phyloP scores from a whole-genome alignment of 2,113 vertebrate species.

The Puntigrus tetrazona region DNA sequence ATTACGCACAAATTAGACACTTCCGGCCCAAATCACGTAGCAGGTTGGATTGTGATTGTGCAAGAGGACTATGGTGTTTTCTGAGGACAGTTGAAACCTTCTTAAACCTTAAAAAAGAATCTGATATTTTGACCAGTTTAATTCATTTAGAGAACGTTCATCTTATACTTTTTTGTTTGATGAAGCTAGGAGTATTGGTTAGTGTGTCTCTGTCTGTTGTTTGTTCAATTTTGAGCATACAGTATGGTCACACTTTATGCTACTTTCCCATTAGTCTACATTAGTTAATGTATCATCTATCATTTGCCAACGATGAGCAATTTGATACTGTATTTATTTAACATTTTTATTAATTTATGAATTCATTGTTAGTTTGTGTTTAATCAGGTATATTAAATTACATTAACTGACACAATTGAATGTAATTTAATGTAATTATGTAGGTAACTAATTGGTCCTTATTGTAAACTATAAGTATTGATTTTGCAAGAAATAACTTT shows the following conservation, averaged over 20 bases:
- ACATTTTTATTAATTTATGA: neutral
- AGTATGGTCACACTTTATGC: neutral
- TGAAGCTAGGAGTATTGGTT: neutral
- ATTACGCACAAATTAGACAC: conserved; percentile 18
- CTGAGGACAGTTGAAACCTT: neutral
- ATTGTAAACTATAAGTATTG: neutral
- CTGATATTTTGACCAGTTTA: neutral
- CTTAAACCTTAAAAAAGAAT: neutral
- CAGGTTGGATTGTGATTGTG: conserved; percentile 7
- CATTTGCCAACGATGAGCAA: neutral
- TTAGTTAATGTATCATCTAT: neutral
- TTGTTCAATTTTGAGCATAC: neutral
- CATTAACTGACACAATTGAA: neutral
- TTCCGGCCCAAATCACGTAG: neutral
- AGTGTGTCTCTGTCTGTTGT: neutral
- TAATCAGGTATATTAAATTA: neutral
- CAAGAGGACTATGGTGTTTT: neutral
- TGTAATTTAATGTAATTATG: neutral
- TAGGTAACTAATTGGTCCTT: neutral
- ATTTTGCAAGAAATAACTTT: too few species aligned
- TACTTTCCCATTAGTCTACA: neutral
- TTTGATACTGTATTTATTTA: neutral
- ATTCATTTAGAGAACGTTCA: neutral
- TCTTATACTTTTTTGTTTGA: neutral
- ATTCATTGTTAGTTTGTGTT: neutral